Base-by-base conservation (phyloP, 2,888 invertebrate species). In the Idaea straminata region DNA sequence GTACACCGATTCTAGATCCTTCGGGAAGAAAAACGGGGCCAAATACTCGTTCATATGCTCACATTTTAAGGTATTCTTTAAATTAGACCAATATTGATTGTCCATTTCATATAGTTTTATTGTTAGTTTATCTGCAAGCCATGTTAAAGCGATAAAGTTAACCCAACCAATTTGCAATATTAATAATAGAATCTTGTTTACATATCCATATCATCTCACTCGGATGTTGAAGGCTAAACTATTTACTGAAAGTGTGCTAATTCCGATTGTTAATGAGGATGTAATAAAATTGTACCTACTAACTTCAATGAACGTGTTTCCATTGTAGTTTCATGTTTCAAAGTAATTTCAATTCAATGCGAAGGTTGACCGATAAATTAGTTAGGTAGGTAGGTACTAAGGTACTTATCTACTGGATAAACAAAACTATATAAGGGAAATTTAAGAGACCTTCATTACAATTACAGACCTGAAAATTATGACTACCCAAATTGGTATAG, bases 261-360 rank as follows among this genome's bases (percentile, higher is more conserved):
- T 89, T 86, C 81, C 70, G 69, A 76, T 80, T 78, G 84, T 83
- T 88, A 88, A 89, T 88, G 81, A 88, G 88, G 88, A 89, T 81
- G 84, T 85, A 83, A 82, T 85, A 82, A 82, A 83, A 79, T 74
- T 68, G 74, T 72, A 15, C 47, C 47, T 13, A 66, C 73, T 67
- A 72, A 73, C 73, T 74, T 75, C 74, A 81, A 79, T 75, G 70
- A 67, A 73, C 68, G 79, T 79, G 72, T 77, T 82, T 81, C 69
- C 72, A 73, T 66, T 62, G 25, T 25, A 59, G 57, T 61, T 66
- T 25, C n/a, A 34, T 58, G 63, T 70, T 72, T 72, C 61, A 60
- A 66, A 70, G 63, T 67, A 72, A 64, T 68, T 63, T 67, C 57
- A 71, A 73, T 74, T 72, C 64, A 64, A 70, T 67, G 59, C 34